Percentiles rank a stretch among this genome's conserved stretches.
phyloP scores from a whole-genome alignment of 2,888 invertebrate species.

The Rosalia funebris region DNA sequence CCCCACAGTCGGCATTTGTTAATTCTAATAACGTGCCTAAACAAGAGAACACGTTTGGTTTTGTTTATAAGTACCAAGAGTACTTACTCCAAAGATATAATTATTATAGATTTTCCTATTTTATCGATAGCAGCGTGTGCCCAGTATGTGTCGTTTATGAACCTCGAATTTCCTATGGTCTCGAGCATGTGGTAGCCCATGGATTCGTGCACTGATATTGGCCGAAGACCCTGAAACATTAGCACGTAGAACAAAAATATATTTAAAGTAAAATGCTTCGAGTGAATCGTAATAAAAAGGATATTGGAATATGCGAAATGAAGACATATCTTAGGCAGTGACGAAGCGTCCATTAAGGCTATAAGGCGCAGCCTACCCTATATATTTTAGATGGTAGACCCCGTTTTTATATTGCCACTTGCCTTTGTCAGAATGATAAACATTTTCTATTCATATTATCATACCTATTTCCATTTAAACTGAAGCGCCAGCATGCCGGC shows the following conservation, averaged over 20 bases:
- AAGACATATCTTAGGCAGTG: no score
- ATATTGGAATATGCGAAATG: no score
- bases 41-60: constrained; percentile 37
- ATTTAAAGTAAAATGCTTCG: no score
- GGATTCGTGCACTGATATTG: constrained; percentile 78
- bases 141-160: constrained; percentile 76
- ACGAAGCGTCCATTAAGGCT: no score
- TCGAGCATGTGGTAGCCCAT: constrained; percentile 75
- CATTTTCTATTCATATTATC: no score
- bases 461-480: no score
- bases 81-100: constrained; percentile 76
- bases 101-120: constrained; percentile 72
- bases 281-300: no score
- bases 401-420: no score
- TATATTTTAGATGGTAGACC: no score
- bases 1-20: constrained; percentile 77
- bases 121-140: constrained; percentile 73
- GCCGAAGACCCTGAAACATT: constrained; percentile 72
- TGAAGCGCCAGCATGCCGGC: no score
- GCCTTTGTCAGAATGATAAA: no score
- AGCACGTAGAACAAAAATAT: background rate
- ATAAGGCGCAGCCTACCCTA: no score
- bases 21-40: constrained; percentile 77
- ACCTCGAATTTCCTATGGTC: constrained; percentile 73
- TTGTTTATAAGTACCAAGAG: constrained; percentile 4